Conservation (phyloP, 2,113 vertebrate genomes). For the Rutilus rutilus region DNA sequence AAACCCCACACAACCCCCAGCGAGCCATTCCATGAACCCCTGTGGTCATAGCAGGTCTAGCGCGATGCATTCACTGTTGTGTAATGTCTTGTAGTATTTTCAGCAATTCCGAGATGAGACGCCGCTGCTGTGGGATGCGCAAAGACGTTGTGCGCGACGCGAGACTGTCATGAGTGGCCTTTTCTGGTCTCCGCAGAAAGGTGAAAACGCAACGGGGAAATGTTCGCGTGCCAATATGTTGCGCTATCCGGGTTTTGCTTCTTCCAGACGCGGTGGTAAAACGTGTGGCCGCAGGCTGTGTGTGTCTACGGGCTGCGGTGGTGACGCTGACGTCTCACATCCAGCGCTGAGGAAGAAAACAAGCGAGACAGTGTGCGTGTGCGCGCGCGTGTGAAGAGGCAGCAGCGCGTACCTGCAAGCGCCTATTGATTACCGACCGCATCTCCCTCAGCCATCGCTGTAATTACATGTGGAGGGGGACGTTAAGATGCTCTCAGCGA, state of each 20-base stretch:
- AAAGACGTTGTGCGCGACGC: slow-evolving; percentile 70
- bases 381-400: slow-evolving; percentile 61
- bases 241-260: slow-evolving; percentile 56
- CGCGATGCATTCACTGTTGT: not conserved
- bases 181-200: slow-evolving; percentile 74
- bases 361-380: slow-evolving; percentile 56
- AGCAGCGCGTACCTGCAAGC: slow-evolving; percentile 73
- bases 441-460: slow-evolving; percentile 54
- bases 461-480: slow-evolving; percentile 55
- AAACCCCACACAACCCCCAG: slow-evolving; percentile 83
- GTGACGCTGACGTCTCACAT: slow-evolving; percentile 43
- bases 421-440: slow-evolving; percentile 73
- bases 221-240: slow-evolving; percentile 73
- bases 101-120: slow-evolving; percentile 49
- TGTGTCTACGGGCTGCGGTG: slow-evolving; percentile 43
- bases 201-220: slow-evolving; percentile 73
- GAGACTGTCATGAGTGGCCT: slow-evolving; percentile 77
- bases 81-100: slow-evolving; percentile 27
- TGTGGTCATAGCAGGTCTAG: slow-evolving; percentile 78
- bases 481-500: slow-evolving; percentile 42
- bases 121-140: slow-evolving; percentile 68
- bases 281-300: slow-evolving; percentile 45
- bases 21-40: slow-evolving; percentile 80
- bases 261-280: slow-evolving; percentile 49
- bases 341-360: slow-evolving; percentile 49